Percentiles rank a stretch among this genome's conserved stretches.
These are phyloP conservation scores for Panagrolaimus sp. DNA, from an alignment of 1,140 invertebrate species.

Conservation along the genomic window DNA sequence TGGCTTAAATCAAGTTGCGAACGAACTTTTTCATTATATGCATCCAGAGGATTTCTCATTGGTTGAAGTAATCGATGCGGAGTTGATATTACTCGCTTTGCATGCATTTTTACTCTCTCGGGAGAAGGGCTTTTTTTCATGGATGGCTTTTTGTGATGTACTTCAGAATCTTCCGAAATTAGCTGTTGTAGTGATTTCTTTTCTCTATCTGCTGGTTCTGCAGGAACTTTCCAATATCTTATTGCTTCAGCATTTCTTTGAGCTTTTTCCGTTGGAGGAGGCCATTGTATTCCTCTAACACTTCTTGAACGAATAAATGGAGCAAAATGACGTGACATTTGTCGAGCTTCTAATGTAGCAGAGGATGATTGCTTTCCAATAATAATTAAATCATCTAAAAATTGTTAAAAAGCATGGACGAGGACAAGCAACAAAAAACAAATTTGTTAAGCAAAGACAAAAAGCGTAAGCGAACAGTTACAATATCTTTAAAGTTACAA, in stretches of 20 bases:
- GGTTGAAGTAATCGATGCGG: constrained; percentile 17
- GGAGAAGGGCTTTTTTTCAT: neutral
- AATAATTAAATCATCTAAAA: constrained; percentile 1
- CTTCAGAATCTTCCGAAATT: constrained; percentile 4
- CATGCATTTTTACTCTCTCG: neutral
- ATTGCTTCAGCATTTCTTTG: constrained; percentile 4
- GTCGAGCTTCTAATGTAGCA: neutral
- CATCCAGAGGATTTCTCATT: constrained; percentile 25
- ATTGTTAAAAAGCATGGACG: constrained; percentile 1
- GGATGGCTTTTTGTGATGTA: neutral
- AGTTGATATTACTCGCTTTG: constrained; percentile 16
- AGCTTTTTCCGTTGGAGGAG: neutral
- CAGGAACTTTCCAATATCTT: neutral
- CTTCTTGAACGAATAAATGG: neutral
- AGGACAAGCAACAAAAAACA: constrained; percentile 6
- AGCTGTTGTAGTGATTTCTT: neutral
- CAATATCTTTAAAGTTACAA: neutral
- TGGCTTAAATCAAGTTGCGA: neutral
- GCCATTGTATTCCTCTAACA: constrained; percentile 11
- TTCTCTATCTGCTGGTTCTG: neutral
- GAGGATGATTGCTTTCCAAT: neutral
- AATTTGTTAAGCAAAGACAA: neutral
- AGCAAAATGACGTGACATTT: constrained; percentile 6
- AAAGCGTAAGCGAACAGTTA: neutral
- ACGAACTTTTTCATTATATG: constrained; percentile 3